Percentiles rank a stretch among this genome's conserved stretches.
These are phyloP conservation scores for Diploscapter pachys DNA, from an alignment of 1,140 invertebrate genomes.

Conservation along the genomic window DNA sequence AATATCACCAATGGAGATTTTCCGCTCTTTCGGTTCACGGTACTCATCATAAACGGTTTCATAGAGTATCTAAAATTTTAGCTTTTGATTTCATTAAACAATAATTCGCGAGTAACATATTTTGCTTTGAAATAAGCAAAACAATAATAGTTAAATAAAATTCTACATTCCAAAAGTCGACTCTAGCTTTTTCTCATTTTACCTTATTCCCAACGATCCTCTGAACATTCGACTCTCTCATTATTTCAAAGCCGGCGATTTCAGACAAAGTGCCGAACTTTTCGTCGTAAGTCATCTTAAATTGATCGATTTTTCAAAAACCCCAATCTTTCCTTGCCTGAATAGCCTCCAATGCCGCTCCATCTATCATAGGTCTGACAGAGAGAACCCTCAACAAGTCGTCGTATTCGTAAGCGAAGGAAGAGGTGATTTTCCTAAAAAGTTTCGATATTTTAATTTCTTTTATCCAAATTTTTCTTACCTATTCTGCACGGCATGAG, in stretches of 20 bases:
- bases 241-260: constrained; percentile 17
- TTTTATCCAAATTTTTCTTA: too few species aligned
- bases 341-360: constrained; percentile 17
- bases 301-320: neutral
- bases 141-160: too few species aligned
- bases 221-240: neutral
- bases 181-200: neutral
- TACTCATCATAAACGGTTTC: constrained; percentile 6
- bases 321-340: neutral
- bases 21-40: neutral
- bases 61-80: neutral
- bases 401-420: constrained; percentile 25
- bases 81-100: neutral
- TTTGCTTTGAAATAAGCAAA: too few species aligned
- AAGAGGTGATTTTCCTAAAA: constrained; percentile 7
- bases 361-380: constrained; percentile 10
- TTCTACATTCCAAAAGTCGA: neutral
- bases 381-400: constrained; percentile 10
- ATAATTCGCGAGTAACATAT: too few species aligned
- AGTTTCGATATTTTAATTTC: neutral
- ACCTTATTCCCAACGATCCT: constrained; percentile 21
- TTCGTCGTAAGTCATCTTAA: constrained; percentile 25
- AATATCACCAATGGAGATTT: neutral
- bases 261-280: neutral
- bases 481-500: too few species aligned